Evolutionary conservation across 35 echinoderm and acorn worm species (phyloP), one percentile per base, ranked within the genome.

Genomic region (Diadema setosum): DNA sequence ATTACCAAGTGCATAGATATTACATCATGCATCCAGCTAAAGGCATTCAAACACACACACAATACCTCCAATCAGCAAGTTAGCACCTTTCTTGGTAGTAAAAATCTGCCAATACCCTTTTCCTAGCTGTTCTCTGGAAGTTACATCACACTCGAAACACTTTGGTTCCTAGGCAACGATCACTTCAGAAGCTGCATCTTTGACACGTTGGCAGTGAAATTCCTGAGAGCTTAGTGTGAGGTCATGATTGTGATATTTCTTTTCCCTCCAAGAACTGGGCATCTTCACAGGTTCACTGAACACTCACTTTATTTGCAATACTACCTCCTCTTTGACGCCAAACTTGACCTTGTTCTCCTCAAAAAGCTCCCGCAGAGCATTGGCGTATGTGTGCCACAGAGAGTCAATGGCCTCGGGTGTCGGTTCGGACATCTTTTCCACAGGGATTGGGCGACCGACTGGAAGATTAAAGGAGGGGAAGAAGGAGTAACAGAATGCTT

Each of bases 381-480:
- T 29, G 18, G 88, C 61, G 70, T 98, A 98, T 30, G 40, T 57
- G 20, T 89, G 15, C 32, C 93, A 92, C 14, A 98, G 39, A 64
- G 55, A 25, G 46, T 91, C 88, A 15, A 98, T 88, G 37, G 84
- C 81, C 48, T 94, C 95, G 2, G 87, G 61, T 8, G 75, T 88
- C 61, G 95, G 95, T 31, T 81, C 58, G 31, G 58, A 37, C 32
- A 39, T 81, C 58, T 91, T 98, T 70, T 65, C 48, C 14, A 91
- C 88, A 17, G 84, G 48, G 29, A 98, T 98, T 5, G 95, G 95
- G 26, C 43, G 87, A 9, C 95, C 95, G 18, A 98, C 95, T 98
- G 61, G 5, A n/a, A n/a, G n/a, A n/a, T n/a, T n/a, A 32, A 65
- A 65, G 23, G 21, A 33, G 58, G 30, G 36, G 16, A 30, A 32